Conservation (phyloP, 2,113 vertebrate genomes). For the Carettochelys insculpta region DNA sequence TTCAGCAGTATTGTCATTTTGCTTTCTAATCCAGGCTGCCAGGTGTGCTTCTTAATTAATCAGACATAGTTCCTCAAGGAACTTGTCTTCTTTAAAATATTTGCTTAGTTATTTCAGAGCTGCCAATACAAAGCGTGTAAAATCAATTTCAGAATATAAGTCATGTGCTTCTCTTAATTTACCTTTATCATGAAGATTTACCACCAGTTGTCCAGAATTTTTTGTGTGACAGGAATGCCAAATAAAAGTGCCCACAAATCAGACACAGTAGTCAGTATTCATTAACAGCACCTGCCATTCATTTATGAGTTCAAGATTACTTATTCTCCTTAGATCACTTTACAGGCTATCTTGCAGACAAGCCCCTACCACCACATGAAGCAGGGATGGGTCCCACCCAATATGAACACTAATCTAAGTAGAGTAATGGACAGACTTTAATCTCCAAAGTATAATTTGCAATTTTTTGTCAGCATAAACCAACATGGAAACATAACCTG, state of each 20-base stretch:
- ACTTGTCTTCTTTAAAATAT: conserved; percentile 68
- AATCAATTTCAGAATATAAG: conserved; percentile 65
- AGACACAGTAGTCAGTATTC: neutral
- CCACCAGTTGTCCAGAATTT: conserved; percentile 33
- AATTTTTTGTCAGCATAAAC: neutral
- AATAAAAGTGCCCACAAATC: neutral
- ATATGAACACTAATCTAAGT: neutral
- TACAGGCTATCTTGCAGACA: neutral
- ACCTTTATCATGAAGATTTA: conserved; percentile 22
- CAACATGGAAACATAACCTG: neutral
- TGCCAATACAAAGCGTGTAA: conserved; percentile 56
- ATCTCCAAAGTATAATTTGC: neutral
- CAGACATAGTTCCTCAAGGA: conserved; percentile 64
- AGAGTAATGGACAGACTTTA: neutral
- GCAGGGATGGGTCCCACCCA: neutral
- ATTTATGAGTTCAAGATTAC: neutral
- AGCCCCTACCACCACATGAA: neutral
- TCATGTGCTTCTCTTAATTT: conserved; percentile 24
- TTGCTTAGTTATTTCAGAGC: conserved; percentile 73
- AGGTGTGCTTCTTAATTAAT: conserved; percentile 69
- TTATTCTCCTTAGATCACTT: neutral
- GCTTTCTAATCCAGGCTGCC: conserved; percentile 66
- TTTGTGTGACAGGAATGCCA: neutral
- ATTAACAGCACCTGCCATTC: neutral
- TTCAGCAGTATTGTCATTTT: conserved; percentile 65